A percentile compares a stretch with the other conserved stretches of the same genome.
These are phyloP conservation scores for Semnopithecus entellus DNA, from an alignment of 2,113 vertebrate species.

Conservation along the genomic window DNA sequence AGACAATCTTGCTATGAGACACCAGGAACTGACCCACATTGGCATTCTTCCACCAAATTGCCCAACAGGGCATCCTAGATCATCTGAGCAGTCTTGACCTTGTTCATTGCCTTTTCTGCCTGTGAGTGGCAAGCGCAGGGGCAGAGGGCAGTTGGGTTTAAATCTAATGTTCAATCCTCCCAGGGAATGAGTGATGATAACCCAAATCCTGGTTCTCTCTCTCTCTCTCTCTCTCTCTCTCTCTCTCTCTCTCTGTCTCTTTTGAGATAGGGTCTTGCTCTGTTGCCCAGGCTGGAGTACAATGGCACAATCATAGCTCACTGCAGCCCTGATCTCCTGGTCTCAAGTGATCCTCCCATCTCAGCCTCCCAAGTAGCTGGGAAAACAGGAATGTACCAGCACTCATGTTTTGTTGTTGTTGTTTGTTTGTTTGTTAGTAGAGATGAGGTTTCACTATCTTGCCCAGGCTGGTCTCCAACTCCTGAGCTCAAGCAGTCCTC, in stretches of 20 bases:
- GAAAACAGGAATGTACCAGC: too few species aligned
- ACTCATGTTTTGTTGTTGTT: too few species aligned
- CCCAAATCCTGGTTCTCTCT: not conserved
- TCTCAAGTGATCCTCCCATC: too few species aligned
- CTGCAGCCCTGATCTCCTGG: too few species aligned
- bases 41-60: not conserved
- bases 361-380: too few species aligned
- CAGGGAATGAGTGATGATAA: not conserved
- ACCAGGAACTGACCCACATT: not conserved
- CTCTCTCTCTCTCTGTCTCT: too few species aligned
- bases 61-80: not conserved
- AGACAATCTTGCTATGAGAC: not conserved
- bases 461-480: not conserved
- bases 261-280: too few species aligned
- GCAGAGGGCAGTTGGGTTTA: not conserved
- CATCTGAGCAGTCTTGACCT: not conserved
- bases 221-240: too few species aligned
- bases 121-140: too few species aligned
- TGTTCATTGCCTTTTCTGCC: not conserved
- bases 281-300: too few species aligned
- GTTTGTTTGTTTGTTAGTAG: too few species aligned
- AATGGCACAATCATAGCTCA: too few species aligned
- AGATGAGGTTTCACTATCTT: not conserved
- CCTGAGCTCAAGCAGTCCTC: not conserved
- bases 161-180: not conserved